Evolutionary conservation across 2,888 invertebrate genomes (phyloP), one percentile per base, ranked within the genome.

Genomic region (Eutolmus rufibarbis): DNA sequence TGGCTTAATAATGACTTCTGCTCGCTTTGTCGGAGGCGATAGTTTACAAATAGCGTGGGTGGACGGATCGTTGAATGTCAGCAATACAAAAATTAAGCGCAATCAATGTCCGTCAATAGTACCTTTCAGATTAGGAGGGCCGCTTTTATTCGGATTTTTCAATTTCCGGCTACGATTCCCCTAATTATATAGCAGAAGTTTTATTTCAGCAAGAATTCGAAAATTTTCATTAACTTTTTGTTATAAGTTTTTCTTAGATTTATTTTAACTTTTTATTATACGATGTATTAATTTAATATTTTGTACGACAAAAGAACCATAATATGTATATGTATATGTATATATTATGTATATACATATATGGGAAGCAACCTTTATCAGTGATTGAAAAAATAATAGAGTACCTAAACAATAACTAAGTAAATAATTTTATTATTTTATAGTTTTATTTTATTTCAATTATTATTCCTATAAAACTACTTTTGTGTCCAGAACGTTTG

Each of bases 11-110:
- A 82, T 82, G 82, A 82, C 82, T 82, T 57, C 57, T 82, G 37
- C 82, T 82, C n/a, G 37, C 82, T 82, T 82, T 82, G 82, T 82
- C n/a, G n/a, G 16, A 57, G 66, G 57, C 82, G 57, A 82, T 57
- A 82, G 82, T 57, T 82, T 82, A 57, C 82, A 82, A 82, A 82
- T 57, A 82, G 57, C 82, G 82, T 66, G 82, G 82, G 82, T 82
- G 82, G 82, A 82, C 19, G 82, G 37, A 66, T 66, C 66, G 23
- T 19, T 66, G 66, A 66, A 23, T 66, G 28, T 23, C 28, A 66
- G 66, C 51, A 57, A 37, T 31, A 28, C 82, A 31, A 19, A 82
- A 82, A 57, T 82, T 57, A 82, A 82, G 82, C 57, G 82, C 82
- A 82, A 82, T 82, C 82, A 82, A 82, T 82, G 82, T 57, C 82